A percentile compares a stretch with the other conserved stretches of the same genome.
Evolutionary conservation across 2,888 invertebrate species (phyloP).

Genomic region (Epistrophella euchroma): DNA sequence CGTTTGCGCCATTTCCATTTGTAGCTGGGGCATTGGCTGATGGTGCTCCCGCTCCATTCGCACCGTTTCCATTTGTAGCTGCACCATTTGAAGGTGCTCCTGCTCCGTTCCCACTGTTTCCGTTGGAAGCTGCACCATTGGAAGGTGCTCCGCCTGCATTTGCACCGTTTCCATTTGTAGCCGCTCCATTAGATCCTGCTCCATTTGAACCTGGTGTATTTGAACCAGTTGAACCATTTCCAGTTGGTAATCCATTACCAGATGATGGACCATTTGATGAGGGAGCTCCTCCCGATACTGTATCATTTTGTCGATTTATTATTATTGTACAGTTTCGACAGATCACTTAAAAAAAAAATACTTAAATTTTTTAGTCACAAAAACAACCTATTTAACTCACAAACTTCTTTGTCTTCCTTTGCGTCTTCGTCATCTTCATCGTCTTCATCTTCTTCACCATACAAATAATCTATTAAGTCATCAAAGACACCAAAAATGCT

Average conservation of each 20-base stretch:
- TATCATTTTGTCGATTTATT: constrained; percentile 2
- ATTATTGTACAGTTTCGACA: constrained; percentile 9
- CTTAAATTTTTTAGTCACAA: background rate
- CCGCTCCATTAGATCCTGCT: too few relatives aligned
- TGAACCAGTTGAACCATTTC: too few relatives aligned
- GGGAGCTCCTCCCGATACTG: background rate
- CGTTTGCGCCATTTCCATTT: too few relatives aligned
- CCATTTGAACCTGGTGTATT: too few relatives aligned
- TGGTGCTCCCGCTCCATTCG: background rate
- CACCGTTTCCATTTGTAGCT: background rate
- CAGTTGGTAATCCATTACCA: background rate
- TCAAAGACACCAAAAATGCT: background rate
- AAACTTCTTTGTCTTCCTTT: background rate
- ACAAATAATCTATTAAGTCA: constrained; percentile 19
- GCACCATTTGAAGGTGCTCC: too few relatives aligned
- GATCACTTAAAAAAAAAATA: background rate
- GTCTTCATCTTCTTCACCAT: background rate
- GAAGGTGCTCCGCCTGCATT: too few relatives aligned
- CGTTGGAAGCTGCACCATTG: too few relatives aligned
- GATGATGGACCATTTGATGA: background rate
- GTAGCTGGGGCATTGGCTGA: too few relatives aligned
- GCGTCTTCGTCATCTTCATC: background rate
- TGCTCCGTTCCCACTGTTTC: too few relatives aligned
- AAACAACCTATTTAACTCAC: background rate
- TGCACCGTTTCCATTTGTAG: too few relatives aligned